phyloP scores from a whole-genome alignment of 2,888 invertebrate species.

The Nasonia oneida region DNA sequence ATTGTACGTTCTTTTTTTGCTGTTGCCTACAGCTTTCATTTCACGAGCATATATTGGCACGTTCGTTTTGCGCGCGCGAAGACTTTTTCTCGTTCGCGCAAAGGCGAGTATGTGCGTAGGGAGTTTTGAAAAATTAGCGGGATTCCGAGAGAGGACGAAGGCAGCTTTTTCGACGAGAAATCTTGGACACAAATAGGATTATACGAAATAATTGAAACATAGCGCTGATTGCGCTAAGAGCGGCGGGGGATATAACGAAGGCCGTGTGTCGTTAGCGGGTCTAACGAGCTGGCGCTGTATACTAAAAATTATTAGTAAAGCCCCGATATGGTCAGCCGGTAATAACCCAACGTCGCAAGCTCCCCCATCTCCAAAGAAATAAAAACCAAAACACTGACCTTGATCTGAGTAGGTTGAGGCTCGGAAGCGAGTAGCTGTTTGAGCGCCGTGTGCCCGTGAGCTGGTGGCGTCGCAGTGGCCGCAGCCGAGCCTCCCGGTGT shows the following conservation, averaged over 20 bases:
- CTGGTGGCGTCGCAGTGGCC: neutral
- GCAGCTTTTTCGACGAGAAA: too few species aligned
- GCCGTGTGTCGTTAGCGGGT: too few species aligned
- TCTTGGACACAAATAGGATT: too few species aligned
- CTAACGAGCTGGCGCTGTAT: too few species aligned
- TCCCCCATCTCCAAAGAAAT: neutral
- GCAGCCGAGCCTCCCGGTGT: constrained; percentile 73
- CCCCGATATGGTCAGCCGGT: too few species aligned
- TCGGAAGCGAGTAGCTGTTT: constrained; percentile 82
- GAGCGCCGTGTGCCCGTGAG: constrained; percentile 80
- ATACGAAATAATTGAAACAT: too few species aligned
- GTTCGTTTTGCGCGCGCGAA: too few species aligned
- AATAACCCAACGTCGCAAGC: too few species aligned
- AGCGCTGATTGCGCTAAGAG: too few species aligned
- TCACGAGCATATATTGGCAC: too few species aligned
- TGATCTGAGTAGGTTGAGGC: constrained; percentile 76
- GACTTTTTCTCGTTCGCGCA: neutral
- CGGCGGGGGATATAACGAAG: too few species aligned
- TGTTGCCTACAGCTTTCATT: neutral
- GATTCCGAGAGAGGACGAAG: neutral
- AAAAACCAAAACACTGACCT: constrained; percentile 39
- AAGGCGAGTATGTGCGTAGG: neutral
- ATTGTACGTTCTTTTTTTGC: constrained; percentile 15
- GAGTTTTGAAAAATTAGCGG: neutral
- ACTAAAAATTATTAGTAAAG: too few species aligned